Base-by-base conservation (phyloP, 2,113 vertebrate species). In the Thamnophis sirtalis region DNA sequence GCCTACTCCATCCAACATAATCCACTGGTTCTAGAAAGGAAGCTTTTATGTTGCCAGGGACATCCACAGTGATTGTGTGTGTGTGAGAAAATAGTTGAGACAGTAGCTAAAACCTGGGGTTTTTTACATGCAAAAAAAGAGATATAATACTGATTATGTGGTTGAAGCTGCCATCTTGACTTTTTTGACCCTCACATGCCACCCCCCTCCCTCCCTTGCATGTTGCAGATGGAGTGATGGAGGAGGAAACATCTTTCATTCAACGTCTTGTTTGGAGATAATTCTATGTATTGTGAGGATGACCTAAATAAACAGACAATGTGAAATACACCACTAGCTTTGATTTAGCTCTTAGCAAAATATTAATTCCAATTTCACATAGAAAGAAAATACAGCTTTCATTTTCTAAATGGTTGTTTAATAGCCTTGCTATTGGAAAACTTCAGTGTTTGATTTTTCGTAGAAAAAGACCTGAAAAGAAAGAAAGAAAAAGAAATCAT, bases 401-500 rank as follows among this genome's bases (percentile, higher is more conserved):
- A 63, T 87, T 92, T 93, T 91, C 91, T n/a, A 0, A 85, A 92
- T 89, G 91, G 95, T 95, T 93, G 89, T 95, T 97, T 96, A 93
- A 94, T 94, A 90, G 53, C 93, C 89, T 84, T 92, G 93, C 94
- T 80, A 43, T 96, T 92, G 95, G 96, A 96, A 96, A 97, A 97
- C 95, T 95, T 92, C 91, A 89, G 89, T 0, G 85, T 95, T 94
- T 96, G 95, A 94, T 97, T 96, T 89, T 96, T 89, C 38, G 26
- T 84, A 63, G 24, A 63, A 50, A 26, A 53, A 50, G 17, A 33
- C 26, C 53, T 21, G 54, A 3, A 26, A 28, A 50, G 48, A 48
- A 49, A 88, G 19, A 58, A 56, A 56, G 19, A 56, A 56, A 5
- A 43, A 56, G 87, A 50, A 92, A 48, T 49, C 80, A 86, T 86